Conservation (phyloP, 2,888 invertebrate genomes). For the Melieria crassipennis region DNA sequence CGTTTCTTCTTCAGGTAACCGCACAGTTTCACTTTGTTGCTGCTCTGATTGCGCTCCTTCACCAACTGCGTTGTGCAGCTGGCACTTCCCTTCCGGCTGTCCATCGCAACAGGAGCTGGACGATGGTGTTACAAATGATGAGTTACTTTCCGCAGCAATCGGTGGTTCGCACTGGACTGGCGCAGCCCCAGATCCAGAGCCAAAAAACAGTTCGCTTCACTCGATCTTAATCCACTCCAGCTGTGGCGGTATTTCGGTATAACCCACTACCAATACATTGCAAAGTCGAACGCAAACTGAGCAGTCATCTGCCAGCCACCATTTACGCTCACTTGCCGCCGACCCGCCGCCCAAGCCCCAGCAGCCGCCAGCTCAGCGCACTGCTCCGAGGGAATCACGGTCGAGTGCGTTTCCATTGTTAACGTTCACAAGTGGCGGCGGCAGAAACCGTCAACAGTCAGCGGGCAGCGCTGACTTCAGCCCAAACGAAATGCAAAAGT, state of each 20-base stretch:
- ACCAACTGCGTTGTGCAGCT: constrained; percentile 22
- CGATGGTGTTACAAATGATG: no score
- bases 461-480: constrained; percentile 37
- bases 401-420: constrained; percentile 50
- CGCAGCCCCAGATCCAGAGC: background rate
- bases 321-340: background rate
- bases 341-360: background rate
- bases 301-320: constrained; percentile 3
- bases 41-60: constrained; percentile 29
- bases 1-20: constrained; percentile 59
- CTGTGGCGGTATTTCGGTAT: no score
- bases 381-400: constrained; percentile 46
- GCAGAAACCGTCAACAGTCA: constrained; percentile 7
- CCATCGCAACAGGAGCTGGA: background rate
- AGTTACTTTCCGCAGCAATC: constrained; percentile 10
- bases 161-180: constrained; percentile 24
- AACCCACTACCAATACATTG: constrained; percentile 13
- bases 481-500: background rate
- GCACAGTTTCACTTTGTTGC: constrained; percentile 50
- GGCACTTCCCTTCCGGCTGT: constrained; percentile 18
- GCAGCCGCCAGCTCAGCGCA: constrained; percentile 8
- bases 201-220: no score
- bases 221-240: no score
- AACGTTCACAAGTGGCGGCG: constrained; percentile 15
- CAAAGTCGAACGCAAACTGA: constrained; percentile 29